Base-by-base conservation (phyloP, 1,140 invertebrate species). In the Helicoverpa zea region DNA sequence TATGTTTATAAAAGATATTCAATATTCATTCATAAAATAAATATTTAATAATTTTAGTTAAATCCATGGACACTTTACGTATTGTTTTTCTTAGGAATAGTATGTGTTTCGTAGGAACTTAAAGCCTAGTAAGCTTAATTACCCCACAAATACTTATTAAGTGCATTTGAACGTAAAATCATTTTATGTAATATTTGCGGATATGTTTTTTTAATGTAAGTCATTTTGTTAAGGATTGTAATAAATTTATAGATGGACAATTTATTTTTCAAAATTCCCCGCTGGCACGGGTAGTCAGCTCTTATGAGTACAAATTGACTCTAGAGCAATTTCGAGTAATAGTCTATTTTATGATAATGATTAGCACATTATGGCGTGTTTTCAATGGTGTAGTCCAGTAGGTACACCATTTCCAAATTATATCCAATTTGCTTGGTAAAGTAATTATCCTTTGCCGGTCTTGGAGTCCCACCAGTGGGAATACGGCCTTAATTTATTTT, bases 251-350 rank as follows among this genome's bases (percentile, higher is more conserved):
- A 23, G 47, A 52, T 51, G 18, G 43, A 47, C n/a, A 9, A 12
- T 51, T 52, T 70, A 43, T 51, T 23, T 52, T 72, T 54, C 49
- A 72, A 72, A 72, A 54, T 72, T 72, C 12, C 43, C 68, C 68
- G 68, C 68, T 51, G 68, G 68, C 18, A 52, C 68, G 68, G 68
- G 68, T 66, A 18, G n/a, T 14, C 43, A 35, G 64, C 47, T 70
- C 47, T 43, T 70, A 52, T 51, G 66, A 51, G 66, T 51, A 51
- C 18, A 70, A 70, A 52, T 72, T 72, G 12, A 30, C 29, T 72
- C 47, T 14, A 14, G 23, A 51, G 49, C 68, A 29, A n/a, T 72
- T 52, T 72, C 9, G 14, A 72, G 29, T 13, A 30, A 72, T 30
- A 52, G 49, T n/a, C 4, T 29, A 52, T 66, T 68, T 49, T 68